Percentiles rank a stretch among this genome's conserved stretches.
phyloP scores from a whole-genome alignment of 2,797 vertebrate genomes.

The Novumbra hubbsi region DNA sequence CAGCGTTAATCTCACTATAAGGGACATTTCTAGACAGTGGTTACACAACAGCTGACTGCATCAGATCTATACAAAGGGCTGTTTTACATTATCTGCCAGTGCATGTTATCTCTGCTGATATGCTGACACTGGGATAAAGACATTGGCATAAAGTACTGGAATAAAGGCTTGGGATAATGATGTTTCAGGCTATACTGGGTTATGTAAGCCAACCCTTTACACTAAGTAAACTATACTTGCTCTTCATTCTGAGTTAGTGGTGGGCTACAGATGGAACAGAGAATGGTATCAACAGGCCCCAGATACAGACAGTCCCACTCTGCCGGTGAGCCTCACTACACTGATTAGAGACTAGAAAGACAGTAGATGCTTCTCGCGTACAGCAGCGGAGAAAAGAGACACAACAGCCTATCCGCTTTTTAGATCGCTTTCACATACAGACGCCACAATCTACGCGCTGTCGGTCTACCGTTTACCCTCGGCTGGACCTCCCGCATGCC shows the following conservation, averaged over 20 bases:
- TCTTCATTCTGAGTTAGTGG: neutral
- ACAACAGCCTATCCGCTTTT: conserved; percentile 30
- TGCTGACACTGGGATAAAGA: neutral
- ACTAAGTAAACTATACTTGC: neutral
- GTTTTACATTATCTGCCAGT: neutral
- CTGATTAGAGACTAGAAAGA: conserved; percentile 23
- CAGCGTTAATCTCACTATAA: no score
- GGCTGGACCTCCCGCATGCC: conserved; percentile 57
- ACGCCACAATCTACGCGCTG: conserved; percentile 40
- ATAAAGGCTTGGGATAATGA: neutral
- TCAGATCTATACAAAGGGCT: no score
- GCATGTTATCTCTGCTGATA: neutral
- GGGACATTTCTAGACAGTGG: no score
- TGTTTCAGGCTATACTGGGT: neutral
- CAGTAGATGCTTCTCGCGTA: neutral
- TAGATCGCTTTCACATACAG: conserved; percentile 24
- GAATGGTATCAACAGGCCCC: conserved; percentile 52
- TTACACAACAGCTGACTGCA: no score
- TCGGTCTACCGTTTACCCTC: conserved; percentile 37
- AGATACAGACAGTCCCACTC: conserved; percentile 36
- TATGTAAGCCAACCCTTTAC: conserved; percentile 13
- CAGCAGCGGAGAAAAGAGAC: conserved; percentile 39
- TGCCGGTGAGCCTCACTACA: conserved; percentile 33
- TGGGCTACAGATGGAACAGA: conserved; percentile 11
- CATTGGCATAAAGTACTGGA: neutral